Percentiles rank a stretch among this genome's conserved stretches.
These are phyloP conservation scores for Spodoptera littoralis DNA, from an alignment of 2,888 invertebrate species.

Conservation along the genomic window DNA sequence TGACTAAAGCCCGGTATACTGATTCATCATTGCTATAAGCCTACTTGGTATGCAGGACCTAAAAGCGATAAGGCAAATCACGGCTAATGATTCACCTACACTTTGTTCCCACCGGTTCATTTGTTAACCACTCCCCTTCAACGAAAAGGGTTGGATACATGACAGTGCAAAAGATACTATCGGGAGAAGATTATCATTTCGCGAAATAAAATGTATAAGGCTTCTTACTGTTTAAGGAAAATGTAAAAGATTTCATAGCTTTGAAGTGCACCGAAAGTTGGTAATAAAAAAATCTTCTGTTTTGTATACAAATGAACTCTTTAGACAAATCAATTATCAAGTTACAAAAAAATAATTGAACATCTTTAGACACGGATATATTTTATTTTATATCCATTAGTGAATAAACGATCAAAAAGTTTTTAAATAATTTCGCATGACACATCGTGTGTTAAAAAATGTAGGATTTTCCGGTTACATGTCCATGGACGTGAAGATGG, in stretches of 20 bases:
- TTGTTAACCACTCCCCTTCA: conserved; percentile 68
- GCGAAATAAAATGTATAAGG: conserved; percentile 52
- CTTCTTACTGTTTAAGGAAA: conserved; percentile 50
- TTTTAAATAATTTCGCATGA: conserved; percentile 1
- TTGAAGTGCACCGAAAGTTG: conserved; percentile 19
- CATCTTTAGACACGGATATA: too few species aligned
- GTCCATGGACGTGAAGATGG: conserved; percentile 15
- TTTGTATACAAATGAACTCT: too few species aligned
- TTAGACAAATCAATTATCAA: not conserved
- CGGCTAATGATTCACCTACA: conserved; percentile 78
- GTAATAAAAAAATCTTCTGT: not conserved
- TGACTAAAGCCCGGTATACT: conserved; percentile 58
- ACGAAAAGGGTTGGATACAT: conserved; percentile 66
- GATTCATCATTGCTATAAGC: conserved; percentile 68
- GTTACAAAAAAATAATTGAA: too few species aligned
- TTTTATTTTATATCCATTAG: too few species aligned
- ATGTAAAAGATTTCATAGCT: conserved; percentile 20
- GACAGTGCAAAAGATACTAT: conserved; percentile 70
- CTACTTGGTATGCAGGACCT: conserved; percentile 79
- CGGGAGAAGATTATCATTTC: conserved; percentile 63
- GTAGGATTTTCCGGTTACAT: conserved; percentile 30
- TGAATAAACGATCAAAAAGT: too few species aligned
- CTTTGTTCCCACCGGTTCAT: conserved; percentile 65
- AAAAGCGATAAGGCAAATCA: conserved; percentile 81
- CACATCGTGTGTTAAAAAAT: conserved; percentile 29